Conservation (phyloP, 2,888 invertebrate genomes). For the Agrochola lota region DNA sequence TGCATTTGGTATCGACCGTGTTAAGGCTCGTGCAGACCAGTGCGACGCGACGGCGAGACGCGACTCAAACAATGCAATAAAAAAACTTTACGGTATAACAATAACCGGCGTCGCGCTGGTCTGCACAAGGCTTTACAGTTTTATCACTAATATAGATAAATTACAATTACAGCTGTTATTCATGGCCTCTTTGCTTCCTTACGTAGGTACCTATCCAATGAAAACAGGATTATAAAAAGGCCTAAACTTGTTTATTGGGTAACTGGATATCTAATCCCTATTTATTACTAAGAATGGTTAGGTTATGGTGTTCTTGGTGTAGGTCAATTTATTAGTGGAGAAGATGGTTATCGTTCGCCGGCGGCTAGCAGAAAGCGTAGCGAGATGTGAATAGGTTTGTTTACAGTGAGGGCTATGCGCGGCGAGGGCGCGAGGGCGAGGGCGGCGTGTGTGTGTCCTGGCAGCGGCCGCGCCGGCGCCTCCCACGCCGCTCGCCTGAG, state of each 20-base stretch:
- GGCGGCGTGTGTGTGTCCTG: constrained; percentile 83
- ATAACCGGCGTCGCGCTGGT: too few relatives aligned
- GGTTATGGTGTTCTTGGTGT: constrained; percentile 52
- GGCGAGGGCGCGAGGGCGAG: constrained; percentile 63
- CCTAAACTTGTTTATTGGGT: constrained; percentile 44
- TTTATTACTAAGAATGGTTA: constrained; percentile 52
- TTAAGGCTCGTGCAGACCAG: too few relatives aligned
- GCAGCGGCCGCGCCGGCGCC: constrained; percentile 81
- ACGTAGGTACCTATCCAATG: neutral
- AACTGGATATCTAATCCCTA: constrained; percentile 57
- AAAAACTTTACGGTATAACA: too few relatives aligned
- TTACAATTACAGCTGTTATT: constrained; percentile 34
- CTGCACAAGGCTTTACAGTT: too few relatives aligned
- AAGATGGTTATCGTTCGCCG: constrained; percentile 65
- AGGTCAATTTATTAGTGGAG: constrained; percentile 64
- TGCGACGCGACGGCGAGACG: too few relatives aligned
- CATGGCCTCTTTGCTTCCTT: constrained; percentile 24
- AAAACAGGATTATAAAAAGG: neutral
- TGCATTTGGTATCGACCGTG: constrained; percentile 35
- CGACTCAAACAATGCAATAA: too few relatives aligned
- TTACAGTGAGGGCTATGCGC: constrained; percentile 84
- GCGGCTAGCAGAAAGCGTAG: constrained; percentile 69
- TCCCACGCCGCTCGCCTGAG: constrained; percentile 89
- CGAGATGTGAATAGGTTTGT: constrained; percentile 86
- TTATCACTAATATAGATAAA: constrained; percentile 48